These are phyloP conservation scores for Notamacropus eugenii DNA, from an alignment of 2,797 vertebrate species.

Conservation along the genomic window DNA sequence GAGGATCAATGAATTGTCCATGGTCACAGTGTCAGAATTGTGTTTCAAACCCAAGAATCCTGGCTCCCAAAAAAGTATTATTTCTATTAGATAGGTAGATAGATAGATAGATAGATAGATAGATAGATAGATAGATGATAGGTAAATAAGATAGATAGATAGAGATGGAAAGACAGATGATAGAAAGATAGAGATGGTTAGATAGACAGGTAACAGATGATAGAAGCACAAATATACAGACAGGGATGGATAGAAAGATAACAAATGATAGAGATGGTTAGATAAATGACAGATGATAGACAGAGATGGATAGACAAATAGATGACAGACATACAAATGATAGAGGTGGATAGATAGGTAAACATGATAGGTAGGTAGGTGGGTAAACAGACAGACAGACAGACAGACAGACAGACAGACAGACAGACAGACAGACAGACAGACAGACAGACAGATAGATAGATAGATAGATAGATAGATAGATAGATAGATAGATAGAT, in stretches of 20 bases:
- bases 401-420: too few species aligned
- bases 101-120: too few species aligned
- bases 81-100: background rate
- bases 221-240: too few species aligned
- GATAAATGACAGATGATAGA: background rate
- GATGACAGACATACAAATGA: background rate
- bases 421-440: too few species aligned
- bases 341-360: background rate
- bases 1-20: background rate
- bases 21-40: background rate
- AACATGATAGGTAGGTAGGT: too few species aligned
- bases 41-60: background rate
- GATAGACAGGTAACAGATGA: background rate
- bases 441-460: too few species aligned
- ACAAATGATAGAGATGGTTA: too few species aligned
- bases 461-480: too few species aligned
- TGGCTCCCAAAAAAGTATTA: background rate
- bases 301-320: background rate
- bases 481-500: too few species aligned
- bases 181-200: background rate
- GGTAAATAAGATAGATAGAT: too few species aligned
- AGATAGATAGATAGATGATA: background rate
- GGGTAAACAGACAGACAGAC: too few species aligned
- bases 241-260: too few species aligned
- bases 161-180: background rate